A percentile compares a stretch with the other conserved stretches of the same genome.
Evolutionary conservation across 2,888 invertebrate species (phyloP).

Genomic region (Sisyra nigra): DNA sequence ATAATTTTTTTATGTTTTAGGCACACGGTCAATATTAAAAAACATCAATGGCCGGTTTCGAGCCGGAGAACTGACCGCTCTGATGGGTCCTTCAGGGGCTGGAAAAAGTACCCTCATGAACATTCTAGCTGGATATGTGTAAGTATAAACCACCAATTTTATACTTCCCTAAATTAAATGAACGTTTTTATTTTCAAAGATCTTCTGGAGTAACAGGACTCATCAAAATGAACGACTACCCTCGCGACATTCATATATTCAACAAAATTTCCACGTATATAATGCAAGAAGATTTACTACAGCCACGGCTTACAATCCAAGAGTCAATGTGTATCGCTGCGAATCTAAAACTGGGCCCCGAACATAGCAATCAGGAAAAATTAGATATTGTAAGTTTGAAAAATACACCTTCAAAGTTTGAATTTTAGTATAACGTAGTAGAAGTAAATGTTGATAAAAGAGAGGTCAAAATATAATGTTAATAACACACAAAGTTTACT

Average conservation of each 20-base stretch:
- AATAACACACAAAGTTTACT: too few relatives aligned
- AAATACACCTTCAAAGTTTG: too few relatives aligned
- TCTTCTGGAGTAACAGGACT: slow-evolving; percentile 45
- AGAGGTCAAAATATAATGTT: too few relatives aligned
- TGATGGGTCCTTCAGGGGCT: slow-evolving; percentile 65
- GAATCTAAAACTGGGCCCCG: slow-evolving; percentile 49
- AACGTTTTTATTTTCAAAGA: too few relatives aligned
- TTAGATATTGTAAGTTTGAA: slow-evolving; percentile 38
- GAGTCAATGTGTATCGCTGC: slow-evolving; percentile 64
- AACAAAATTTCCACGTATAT: slow-evolving; percentile 65
- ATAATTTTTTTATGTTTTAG: slow-evolving; percentile 24
- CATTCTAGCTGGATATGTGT: slow-evolving; percentile 62
- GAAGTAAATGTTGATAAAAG: too few relatives aligned
- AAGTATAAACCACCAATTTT: slow-evolving; percentile 19
- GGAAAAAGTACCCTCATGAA: slow-evolving; percentile 61
- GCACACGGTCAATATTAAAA: slow-evolving; percentile 34
- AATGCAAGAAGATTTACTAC: slow-evolving; percentile 61
- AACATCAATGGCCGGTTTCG: slow-evolving; percentile 41
- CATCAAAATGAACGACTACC: slow-evolving; percentile 49
- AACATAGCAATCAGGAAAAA: slow-evolving; percentile 39
- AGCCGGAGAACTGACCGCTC: slow-evolving; percentile 47
- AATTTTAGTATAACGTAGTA: too few relatives aligned
- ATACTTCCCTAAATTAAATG: too few relatives aligned
- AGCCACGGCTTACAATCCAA: slow-evolving; percentile 51
- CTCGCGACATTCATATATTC: slow-evolving; percentile 49